Evolutionary conservation across 1,140 invertebrate species (phyloP).

Genomic region (Medauroidea extradentata): DNA sequence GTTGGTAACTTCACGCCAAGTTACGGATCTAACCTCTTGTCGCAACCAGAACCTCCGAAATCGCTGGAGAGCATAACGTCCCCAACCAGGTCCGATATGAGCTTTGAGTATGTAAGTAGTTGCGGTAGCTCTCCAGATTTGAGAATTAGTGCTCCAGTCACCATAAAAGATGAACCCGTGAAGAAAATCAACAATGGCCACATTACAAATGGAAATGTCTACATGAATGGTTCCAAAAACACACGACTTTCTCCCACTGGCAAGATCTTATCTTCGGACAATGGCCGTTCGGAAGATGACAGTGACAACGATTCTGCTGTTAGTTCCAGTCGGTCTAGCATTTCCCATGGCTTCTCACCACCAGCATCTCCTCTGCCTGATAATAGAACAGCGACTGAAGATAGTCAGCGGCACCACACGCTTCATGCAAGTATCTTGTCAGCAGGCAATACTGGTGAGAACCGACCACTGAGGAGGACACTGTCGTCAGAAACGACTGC

Average conservation of each 20-base stretch:
- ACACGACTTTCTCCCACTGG: constrained; percentile 3
- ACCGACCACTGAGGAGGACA: constrained; percentile 41
- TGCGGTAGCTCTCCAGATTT: constrained; percentile 28
- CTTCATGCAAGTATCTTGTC: not conserved
- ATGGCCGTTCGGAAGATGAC: constrained; percentile 50
- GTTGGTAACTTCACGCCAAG: constrained; percentile 15
- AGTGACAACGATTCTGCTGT: constrained; percentile 84
- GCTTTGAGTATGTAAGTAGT: constrained; percentile 50
- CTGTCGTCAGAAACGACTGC: constrained; percentile 58
- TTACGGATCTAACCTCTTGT: constrained; percentile 17
- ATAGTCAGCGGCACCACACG: not conserved
- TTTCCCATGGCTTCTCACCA: constrained; percentile 64
- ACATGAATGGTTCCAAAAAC: constrained; percentile 49
- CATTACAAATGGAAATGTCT: constrained; percentile 21
- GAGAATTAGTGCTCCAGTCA: constrained; percentile 7
- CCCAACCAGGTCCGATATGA: constrained; percentile 49
- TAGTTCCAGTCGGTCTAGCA: constrained; percentile 67
- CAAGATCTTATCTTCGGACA: constrained; percentile 1
- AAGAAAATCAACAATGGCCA: constrained; percentile 3
- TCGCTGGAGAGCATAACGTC: constrained; percentile 57
- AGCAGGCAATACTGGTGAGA: not conserved
- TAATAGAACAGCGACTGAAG: constrained; percentile 12
- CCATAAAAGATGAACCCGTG: not conserved
- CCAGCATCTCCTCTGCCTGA: constrained; percentile 48
- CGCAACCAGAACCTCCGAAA: constrained; percentile 45